Percentiles rank a stretch among this genome's conserved stretches.
These are phyloP conservation scores for Poecile atricapillus DNA, from an alignment of 2,113 vertebrate genomes.

Conservation along the genomic window DNA sequence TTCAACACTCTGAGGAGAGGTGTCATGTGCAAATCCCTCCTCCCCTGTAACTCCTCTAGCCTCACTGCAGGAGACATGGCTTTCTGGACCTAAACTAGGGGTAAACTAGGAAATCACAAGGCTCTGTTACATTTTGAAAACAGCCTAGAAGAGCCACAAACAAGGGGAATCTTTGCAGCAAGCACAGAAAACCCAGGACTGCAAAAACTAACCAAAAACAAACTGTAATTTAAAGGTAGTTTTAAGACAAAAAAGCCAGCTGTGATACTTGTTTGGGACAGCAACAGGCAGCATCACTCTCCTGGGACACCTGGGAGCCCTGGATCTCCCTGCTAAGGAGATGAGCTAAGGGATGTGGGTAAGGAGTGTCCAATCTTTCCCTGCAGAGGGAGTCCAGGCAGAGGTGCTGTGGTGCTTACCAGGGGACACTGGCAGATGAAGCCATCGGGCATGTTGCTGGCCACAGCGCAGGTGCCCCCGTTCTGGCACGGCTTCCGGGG, in stretches of 20 bases:
- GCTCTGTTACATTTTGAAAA: not conserved
- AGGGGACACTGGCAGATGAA: slow-evolving; percentile 85
- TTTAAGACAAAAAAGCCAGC: not conserved
- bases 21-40: not conserved
- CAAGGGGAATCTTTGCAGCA: not conserved
- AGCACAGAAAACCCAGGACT: not conserved
- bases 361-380: not conserved
- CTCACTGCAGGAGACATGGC: not conserved
- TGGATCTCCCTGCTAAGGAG: not conserved
- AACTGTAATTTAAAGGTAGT: not conserved
- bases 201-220: not conserved
- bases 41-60: not conserved
- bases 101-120: not conserved
- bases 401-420: slow-evolving; percentile 69
- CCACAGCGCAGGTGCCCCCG: slow-evolving; percentile 82
- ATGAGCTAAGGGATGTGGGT: not conserved
- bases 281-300: not conserved
- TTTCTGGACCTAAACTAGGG: not conserved
- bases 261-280: not conserved
- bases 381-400: not conserved
- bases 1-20: not conserved
- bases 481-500: slow-evolving; percentile 85
- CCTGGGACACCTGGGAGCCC: not conserved
- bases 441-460: slow-evolving; percentile 83
- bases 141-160: not conserved